A percentile compares a stretch with the other conserved stretches of the same genome.
phyloP scores from a whole-genome alignment of 1,140 invertebrate genomes.

The Lasioglossum baleicum region DNA sequence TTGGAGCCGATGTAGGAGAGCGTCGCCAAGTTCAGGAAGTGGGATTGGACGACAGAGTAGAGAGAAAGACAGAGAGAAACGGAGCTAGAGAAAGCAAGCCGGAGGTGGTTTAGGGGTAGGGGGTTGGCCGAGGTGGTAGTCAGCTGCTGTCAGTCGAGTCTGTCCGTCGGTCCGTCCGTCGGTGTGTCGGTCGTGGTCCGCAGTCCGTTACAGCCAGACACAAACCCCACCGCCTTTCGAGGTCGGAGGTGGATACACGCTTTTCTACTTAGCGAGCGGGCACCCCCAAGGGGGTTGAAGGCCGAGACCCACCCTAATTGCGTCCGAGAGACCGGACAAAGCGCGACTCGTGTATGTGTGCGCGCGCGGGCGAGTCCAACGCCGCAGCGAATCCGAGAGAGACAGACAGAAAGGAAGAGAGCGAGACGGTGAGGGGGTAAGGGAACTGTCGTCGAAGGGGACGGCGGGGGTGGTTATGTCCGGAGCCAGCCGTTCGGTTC shows the following conservation, averaged over 20 bases:
- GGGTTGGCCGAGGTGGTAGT: conserved; percentile 64
- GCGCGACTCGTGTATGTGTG: conserved; percentile 77
- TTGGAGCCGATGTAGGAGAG: conserved; percentile 53
- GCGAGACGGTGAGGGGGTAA: neutral
- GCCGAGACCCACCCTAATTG: conserved; percentile 79
- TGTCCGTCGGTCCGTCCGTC: conserved; percentile 64
- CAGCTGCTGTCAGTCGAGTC: conserved; percentile 71
- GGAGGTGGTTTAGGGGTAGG: conserved; percentile 11
- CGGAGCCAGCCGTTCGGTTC: conserved; percentile 74
- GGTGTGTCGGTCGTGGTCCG: conserved; percentile 55
- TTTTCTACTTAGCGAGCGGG: conserved; percentile 79
- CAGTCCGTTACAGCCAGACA: conserved; percentile 62
- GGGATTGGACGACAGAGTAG: conserved; percentile 56
- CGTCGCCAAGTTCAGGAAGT: conserved; percentile 62
- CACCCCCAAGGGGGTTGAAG: conserved; percentile 72
- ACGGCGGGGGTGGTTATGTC: conserved; percentile 69
- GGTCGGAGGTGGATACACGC: conserved; percentile 78
- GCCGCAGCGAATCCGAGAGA: conserved; percentile 15
- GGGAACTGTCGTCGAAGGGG: too few relatives aligned
- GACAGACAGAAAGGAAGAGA: conserved; percentile 17
- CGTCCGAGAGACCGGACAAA: conserved; percentile 80
- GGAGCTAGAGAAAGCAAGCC: neutral
- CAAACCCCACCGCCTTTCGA: conserved; percentile 65
- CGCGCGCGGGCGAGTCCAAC: conserved; percentile 48
- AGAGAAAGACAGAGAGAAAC: conserved; percentile 10